Conservation (phyloP, 2,888 invertebrate genomes). For the Phorcus lineatus region DNA sequence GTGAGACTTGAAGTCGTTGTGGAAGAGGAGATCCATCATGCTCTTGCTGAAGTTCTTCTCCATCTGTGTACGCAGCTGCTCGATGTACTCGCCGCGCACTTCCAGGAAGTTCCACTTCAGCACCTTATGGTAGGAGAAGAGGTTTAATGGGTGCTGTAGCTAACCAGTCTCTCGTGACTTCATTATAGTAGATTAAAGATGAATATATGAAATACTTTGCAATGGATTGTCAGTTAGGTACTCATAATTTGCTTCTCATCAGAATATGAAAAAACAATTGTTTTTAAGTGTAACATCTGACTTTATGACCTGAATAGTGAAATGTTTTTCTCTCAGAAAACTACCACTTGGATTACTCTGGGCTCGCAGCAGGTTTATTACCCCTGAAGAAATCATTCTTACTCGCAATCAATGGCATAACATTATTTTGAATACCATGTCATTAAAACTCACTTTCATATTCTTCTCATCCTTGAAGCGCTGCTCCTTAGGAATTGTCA, state of each 20-base stretch:
- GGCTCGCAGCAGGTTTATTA: too few relatives aligned
- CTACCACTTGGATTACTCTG: too few relatives aligned
- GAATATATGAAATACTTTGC: not conserved
- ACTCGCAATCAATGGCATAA: too few relatives aligned
- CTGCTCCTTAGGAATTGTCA: conserved; percentile 92
- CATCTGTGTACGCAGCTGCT: conserved; percentile 94
- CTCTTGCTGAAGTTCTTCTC: conserved; percentile 91
- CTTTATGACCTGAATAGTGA: too few relatives aligned
- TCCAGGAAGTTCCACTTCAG: conserved; percentile 96
- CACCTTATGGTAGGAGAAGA: conserved; percentile 68
- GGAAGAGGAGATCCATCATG: conserved; percentile 93
- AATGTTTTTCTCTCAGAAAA: too few relatives aligned
- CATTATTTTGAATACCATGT: too few relatives aligned
- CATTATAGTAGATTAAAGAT: not conserved
- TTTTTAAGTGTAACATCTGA: too few relatives aligned
- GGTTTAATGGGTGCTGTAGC: not conserved
- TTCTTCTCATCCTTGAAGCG: conserved; percentile 95
- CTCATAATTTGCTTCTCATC: not conserved
- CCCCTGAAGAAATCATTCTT: too few relatives aligned
- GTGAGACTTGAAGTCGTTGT: conserved; percentile 94
- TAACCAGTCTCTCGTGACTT: not conserved
- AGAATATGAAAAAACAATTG: not conserved
- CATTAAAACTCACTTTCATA: conserved; percentile 80
- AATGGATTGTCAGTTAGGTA: too few relatives aligned
- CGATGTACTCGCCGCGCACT: conserved; percentile 94